Percentiles rank a stretch among this genome's conserved stretches.
Conservation (phyloP, 53 echinoderm and acorn worm genomes). For the Echinometra lucunter region DNA sequence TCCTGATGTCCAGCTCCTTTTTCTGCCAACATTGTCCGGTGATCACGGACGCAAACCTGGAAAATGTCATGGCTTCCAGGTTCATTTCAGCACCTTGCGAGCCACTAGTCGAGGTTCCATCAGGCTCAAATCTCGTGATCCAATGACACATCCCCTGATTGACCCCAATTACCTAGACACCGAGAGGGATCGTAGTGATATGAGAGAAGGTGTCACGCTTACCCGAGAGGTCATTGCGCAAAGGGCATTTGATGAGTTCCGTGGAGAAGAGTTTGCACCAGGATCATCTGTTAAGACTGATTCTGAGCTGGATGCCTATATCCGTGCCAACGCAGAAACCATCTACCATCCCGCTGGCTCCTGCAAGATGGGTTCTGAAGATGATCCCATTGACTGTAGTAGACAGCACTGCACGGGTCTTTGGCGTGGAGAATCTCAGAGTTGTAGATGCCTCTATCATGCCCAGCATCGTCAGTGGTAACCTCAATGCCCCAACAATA, state of each 20-base stretch:
- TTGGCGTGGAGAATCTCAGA: conserved; percentile 86
- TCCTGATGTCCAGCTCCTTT: conserved; percentile 93
- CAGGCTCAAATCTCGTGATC: conserved; percentile 83
- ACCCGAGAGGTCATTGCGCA: conserved; percentile 87
- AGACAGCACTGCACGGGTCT: conserved; percentile 79
- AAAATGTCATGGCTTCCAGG: conserved; percentile 87
- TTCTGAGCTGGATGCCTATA: conserved; percentile 87
- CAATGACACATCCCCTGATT: conserved; percentile 83
- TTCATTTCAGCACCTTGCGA: conserved; percentile 84
- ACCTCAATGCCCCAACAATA: conserved; percentile 91
- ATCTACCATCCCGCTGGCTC: conserved; percentile 90
- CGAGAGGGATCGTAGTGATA: conserved; percentile 85
- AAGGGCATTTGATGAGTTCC: conserved; percentile 83
- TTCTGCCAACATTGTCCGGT: conserved; percentile 84
- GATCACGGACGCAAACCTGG: conserved; percentile 81
- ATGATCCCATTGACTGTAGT: conserved; percentile 95
- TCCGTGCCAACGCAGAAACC: conserved; percentile 77
- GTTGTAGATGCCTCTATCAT: conserved; percentile 97
- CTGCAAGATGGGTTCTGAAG: conserved; percentile 94
- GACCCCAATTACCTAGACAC: conserved; percentile 96
- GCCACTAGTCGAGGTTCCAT: conserved; percentile 83
- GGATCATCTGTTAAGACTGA: conserved; percentile 77
- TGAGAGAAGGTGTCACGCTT: conserved; percentile 79
- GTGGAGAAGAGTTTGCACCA: conserved; percentile 83
- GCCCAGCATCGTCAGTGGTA: conserved; percentile 94